Evolutionary conservation across 2,797 vertebrate species (phyloP).

Genomic region (Siniperca obscura): DNA sequence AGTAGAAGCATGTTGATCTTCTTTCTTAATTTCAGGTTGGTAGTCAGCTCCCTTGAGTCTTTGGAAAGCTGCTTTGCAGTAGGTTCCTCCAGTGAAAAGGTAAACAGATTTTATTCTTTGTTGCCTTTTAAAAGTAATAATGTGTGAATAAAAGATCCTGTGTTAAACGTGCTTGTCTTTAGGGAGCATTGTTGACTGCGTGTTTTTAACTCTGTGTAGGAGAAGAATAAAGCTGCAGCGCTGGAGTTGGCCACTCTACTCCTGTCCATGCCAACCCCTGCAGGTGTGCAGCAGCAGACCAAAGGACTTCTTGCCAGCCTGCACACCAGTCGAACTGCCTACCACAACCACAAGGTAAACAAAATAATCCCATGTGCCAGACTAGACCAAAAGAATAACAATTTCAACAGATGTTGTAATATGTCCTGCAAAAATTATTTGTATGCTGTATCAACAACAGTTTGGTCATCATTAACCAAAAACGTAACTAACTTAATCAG

Average conservation of each 20-base stretch:
- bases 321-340: slow-evolving; percentile 96
- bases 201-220: slow-evolving; percentile 79
- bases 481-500: neutral
- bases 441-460: neutral
- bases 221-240: slow-evolving; percentile 94
- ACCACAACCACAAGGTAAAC: slow-evolving; percentile 98
- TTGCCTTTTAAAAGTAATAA: neutral
- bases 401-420: neutral
- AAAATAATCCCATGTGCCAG: neutral
- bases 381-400: neutral
- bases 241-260: slow-evolving; percentile 95
- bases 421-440: neutral
- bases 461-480: neutral
- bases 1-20: slow-evolving; percentile 44
- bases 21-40: slow-evolving; percentile 88
- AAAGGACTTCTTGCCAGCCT: slow-evolving; percentile 98
- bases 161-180: slow-evolving; percentile 1
- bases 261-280: slow-evolving; percentile 95
- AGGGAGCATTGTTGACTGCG: slow-evolving; percentile 5
- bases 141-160: neutral
- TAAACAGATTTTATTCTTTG: slow-evolving; percentile 66
- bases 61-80: slow-evolving; percentile 99
- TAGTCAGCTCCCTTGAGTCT: slow-evolving; percentile 97
- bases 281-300: slow-evolving; percentile 97
- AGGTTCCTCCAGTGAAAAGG: slow-evolving; percentile 95